Percentiles rank a stretch among this genome's conserved stretches.
Conservation (phyloP, 2,888 invertebrate species). For the Muschampia staudingeri region DNA sequence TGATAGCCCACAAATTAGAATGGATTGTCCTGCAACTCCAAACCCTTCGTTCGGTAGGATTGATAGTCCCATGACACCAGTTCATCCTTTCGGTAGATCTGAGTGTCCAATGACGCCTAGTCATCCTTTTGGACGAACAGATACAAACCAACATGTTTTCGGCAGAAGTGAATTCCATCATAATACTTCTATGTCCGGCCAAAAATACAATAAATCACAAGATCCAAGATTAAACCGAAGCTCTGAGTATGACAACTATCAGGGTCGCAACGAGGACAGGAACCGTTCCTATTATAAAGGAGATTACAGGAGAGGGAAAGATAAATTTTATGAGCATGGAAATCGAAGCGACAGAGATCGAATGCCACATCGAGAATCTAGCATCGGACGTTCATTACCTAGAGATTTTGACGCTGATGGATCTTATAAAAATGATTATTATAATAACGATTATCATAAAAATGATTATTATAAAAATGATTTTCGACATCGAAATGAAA, state of each 20-base stretch:
- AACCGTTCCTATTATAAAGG: constrained; percentile 72
- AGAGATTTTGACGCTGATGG: constrained; percentile 70
- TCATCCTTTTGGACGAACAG: constrained; percentile 76
- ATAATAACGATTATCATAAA: constrained; percentile 56
- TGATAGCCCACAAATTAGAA: constrained; percentile 72
- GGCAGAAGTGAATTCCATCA: constrained; percentile 69
- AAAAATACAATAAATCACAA: constrained; percentile 70
- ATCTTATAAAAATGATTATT: constrained; percentile 66
- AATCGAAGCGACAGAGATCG: constrained; percentile 70
- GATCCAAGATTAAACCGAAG: constrained; percentile 82
- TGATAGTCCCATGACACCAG: constrained; percentile 76
- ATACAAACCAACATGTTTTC: constrained; percentile 70
- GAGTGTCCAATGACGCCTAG: constrained; percentile 79
- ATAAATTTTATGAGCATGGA: constrained; percentile 69
- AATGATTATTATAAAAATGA: constrained; percentile 64
- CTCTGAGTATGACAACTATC: constrained; percentile 74
- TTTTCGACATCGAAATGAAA: constrained; percentile 63
- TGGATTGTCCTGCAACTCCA: constrained; percentile 75
- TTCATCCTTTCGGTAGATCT: constrained; percentile 74
- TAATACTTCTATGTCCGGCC: constrained; percentile 50
- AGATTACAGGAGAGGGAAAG: constrained; percentile 74
- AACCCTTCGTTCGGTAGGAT: constrained; percentile 74
- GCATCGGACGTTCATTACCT: constrained; percentile 64
- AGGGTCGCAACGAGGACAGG: constrained; percentile 71
- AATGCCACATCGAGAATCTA: constrained; percentile 68